Conservation (phyloP, 1,140 invertebrate genomes). For the Cheumatopsyche charites region DNA sequence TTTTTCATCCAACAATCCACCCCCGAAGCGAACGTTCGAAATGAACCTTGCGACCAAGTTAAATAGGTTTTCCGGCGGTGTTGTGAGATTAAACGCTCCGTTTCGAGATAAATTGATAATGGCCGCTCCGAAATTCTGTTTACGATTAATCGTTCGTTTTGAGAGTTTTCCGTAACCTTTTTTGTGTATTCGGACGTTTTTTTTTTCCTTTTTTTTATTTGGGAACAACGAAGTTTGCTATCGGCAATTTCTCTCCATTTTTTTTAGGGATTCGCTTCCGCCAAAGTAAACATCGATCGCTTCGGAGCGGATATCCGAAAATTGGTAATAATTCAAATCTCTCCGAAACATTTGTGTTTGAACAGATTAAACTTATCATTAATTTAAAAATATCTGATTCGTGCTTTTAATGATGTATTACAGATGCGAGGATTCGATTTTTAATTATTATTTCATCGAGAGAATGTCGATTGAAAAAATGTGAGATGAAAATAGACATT, state of each 20-base stretch:
- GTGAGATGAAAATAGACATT: too few species aligned
- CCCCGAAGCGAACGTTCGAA: neutral
- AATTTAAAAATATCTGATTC: too few species aligned
- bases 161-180: neutral
- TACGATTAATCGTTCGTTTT: slow-evolving; percentile 16
- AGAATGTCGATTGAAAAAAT: too few species aligned
- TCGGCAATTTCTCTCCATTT: neutral
- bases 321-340: too few species aligned
- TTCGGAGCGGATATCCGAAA: neutral
- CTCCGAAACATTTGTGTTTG: too few species aligned
- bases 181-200: neutral
- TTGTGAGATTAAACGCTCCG: slow-evolving; percentile 20
- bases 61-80: neutral
- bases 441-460: too few species aligned
- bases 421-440: too few species aligned
- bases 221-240: neutral
- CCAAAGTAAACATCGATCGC: neutral
- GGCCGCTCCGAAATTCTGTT: slow-evolving; percentile 20
- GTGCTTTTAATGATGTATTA: too few species aligned
- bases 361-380: too few species aligned
- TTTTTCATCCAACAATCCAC: too few species aligned
- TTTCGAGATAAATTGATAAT: slow-evolving; percentile 25
- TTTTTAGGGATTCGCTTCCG: neutral
- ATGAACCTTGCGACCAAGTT: slow-evolving; percentile 6
- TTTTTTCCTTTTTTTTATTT: too few species aligned